A percentile compares a stretch with the other conserved stretches of the same genome.
These are phyloP conservation scores for Apostichopus leukothele DNA, from an alignment of 53 echinoderm and acorn worm genomes.

Conservation along the genomic window DNA sequence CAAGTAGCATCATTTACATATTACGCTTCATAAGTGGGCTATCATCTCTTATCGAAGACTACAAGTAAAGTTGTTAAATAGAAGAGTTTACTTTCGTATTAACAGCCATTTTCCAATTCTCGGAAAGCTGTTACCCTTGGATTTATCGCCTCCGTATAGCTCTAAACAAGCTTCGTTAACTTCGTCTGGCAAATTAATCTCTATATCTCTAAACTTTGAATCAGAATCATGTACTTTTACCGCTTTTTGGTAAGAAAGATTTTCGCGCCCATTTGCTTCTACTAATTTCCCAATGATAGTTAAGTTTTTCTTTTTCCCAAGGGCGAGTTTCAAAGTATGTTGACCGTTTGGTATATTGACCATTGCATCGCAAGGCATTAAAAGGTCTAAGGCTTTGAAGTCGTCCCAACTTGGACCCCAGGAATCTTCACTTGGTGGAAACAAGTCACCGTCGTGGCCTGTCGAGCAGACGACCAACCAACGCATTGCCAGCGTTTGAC, in stretches of 20 bases:
- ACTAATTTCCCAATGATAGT: slow-evolving; percentile 2
- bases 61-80: not conserved
- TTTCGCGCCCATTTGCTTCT: slow-evolving; percentile 13
- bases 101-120: slow-evolving; percentile 11
- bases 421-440: not conserved
- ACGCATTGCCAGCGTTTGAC: not conserved
- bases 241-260: slow-evolving; percentile 12
- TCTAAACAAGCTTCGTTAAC: slow-evolving; percentile 1
- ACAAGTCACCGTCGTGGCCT: not conserved
- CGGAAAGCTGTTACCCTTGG: not conserved
- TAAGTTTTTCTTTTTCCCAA: slow-evolving; percentile 1
- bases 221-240: not conserved
- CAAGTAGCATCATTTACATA: too few species aligned
- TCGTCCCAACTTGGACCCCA: slow-evolving; percentile 32
- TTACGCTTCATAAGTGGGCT: too few species aligned
- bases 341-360: not conserved
- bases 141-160: not conserved
- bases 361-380: not conserved
- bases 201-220: not conserved
- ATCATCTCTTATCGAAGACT: too few species aligned
- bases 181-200: slow-evolving; percentile 9
- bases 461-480: slow-evolving; percentile 4
- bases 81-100: not conserved
- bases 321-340: not conserved
- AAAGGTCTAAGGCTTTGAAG: not conserved